These are phyloP conservation scores for Bellardia bayeri DNA, from an alignment of 2,888 invertebrate genomes.

Conservation along the genomic window DNA sequence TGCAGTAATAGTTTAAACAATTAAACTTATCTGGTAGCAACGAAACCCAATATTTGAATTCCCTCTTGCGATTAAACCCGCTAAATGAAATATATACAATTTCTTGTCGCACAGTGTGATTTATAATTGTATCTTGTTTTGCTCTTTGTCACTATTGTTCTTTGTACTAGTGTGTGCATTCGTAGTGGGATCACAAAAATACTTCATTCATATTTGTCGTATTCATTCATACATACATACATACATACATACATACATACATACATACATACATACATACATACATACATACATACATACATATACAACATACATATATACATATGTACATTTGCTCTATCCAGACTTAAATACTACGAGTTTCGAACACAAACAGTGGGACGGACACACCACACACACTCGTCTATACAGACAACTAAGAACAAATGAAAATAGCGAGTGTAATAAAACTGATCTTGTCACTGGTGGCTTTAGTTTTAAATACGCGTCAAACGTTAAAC, in stretches of 20 bases:
- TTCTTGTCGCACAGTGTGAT: not conserved
- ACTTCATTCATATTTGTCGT: constrained; percentile 30
- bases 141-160: constrained; percentile 24
- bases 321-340: not conserved
- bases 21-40: too few species aligned
- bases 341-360: constrained; percentile 10
- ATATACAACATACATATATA: not conserved
- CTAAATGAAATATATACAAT: too few species aligned
- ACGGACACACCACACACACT: constrained; percentile 3
- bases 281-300: constrained; percentile 19
- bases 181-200: constrained; percentile 53
- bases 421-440: constrained; percentile 44
- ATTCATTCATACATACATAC: constrained; percentile 36
- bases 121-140: constrained; percentile 65
- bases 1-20: too few species aligned
- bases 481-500: constrained; percentile 61
- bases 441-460: constrained; percentile 72
- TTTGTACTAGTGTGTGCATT: constrained; percentile 5
- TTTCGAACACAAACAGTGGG: constrained; percentile 5
- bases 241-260: constrained; percentile 7
- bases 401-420: constrained; percentile 14
- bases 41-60: too few species aligned
- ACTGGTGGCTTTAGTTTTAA: constrained; percentile 66
- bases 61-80: too few species aligned
- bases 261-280: constrained; percentile 2